Base-by-base conservation (phyloP, 1,140 invertebrate species). In the Belonocnema kinseyi region DNA sequence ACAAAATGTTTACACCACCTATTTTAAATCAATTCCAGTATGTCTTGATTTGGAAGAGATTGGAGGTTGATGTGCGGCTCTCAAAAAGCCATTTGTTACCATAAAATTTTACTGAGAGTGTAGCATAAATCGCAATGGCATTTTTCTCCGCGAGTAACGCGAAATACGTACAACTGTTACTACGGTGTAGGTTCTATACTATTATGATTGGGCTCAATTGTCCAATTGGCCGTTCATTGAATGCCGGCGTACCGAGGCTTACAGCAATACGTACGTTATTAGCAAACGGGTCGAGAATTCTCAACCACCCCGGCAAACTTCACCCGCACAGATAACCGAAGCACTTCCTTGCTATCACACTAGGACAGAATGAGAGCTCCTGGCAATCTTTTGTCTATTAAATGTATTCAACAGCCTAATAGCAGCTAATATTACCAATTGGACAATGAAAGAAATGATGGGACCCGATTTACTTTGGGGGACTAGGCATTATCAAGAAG, bases 151-250 rank as follows among this genome's bases (percentile, higher is more conserved):
- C 40, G 26, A 58, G 79, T 79, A 78, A 71, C 21, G 56, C 66
- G 46, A 72, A 80, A 80, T 80, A 77, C 58, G 50, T 72, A 19
- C 40, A 66, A n/a, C 26, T 19, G 61, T 75, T 70, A 75, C 74
- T 74, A 75, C 80, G 79, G 79, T 82, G 79, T 80, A 80, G 76
- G 82, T 78, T 86, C 87, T 89, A 90, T 78, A 87, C 87, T 89
- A 90, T 91, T 90, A 89, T 90, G 88, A 92, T 91, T 92, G 89
- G 86, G 88, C 88, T 90, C 90, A 92, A 92, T 92, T 92, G 90
- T 92, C 81, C 90, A 91, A 91, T 92, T 91, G 88, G 74, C 81
- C 84, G 87, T 86, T 91, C 90, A 86, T 89, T 90, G 90, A 91
- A 90, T 91, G 88, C 82, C 85, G 52, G 54, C 74, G 33, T 56